Evolutionary conservation across 2,113 vertebrate species (phyloP).

Genomic region (Albula goreensis): DNA sequence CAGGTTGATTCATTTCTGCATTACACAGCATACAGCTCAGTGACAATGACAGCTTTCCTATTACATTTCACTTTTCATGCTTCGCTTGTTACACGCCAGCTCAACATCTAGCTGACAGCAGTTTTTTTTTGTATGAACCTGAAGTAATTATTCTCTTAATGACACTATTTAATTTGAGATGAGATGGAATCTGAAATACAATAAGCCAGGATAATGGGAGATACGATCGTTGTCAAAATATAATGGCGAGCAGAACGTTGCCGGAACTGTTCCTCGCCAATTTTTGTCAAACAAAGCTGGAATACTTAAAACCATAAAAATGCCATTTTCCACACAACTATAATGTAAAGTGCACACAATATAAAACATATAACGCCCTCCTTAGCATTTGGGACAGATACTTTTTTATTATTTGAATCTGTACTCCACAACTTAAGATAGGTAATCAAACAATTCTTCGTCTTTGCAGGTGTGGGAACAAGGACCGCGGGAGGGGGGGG

Average conservation of each 20-base stretch:
- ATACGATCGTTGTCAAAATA: background rate
- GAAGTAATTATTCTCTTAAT: no score
- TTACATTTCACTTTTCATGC: background rate
- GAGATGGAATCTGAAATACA: constrained; percentile 3
- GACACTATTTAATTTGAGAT: background rate
- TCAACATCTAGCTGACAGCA: no score
- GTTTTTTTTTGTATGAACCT: no score
- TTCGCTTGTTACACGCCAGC: background rate
- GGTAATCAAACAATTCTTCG: no score
- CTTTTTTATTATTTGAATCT: no score
- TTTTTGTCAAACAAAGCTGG: background rate
- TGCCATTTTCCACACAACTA: no score
- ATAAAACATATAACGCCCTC: no score
- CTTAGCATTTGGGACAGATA: no score
- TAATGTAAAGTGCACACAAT: no score
- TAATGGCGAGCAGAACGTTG: background rate
- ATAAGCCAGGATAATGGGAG: background rate
- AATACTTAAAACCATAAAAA: no score
- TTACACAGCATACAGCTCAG: background rate
- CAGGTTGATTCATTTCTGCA: background rate
- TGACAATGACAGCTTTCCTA: background rate
- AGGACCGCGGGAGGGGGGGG: no score
- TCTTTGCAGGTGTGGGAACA: background rate
- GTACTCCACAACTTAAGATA: no score
- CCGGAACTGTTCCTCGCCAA: background rate